Conservation (phyloP, 2,113 vertebrate species). For the Podilymbus podiceps region DNA sequence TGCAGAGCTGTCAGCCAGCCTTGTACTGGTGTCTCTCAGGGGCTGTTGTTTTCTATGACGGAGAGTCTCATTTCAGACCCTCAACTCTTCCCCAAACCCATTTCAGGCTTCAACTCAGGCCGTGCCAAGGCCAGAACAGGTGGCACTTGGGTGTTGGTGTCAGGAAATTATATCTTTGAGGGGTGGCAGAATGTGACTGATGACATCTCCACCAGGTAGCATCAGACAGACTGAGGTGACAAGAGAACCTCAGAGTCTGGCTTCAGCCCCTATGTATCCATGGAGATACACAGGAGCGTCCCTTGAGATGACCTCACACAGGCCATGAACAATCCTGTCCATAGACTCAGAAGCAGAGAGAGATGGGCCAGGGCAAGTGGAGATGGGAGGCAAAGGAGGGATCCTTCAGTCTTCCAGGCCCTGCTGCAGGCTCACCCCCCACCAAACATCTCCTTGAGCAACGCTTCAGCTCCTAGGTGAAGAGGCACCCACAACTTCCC, state of each 20-base stretch:
- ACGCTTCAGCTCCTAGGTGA: neutral
- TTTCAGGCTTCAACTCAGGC: neutral
- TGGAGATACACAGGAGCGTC: neutral
- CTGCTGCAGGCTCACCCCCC: fast-evolving
- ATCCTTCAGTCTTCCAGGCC: neutral
- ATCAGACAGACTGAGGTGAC: neutral
- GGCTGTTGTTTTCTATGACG: neutral
- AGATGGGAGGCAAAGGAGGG: neutral
- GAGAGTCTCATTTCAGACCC: neutral
- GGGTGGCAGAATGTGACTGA: neutral
- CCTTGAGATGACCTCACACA: fast-evolving
- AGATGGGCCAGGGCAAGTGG: neutral
- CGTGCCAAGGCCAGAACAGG: neutral
- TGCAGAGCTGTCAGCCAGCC: neutral
- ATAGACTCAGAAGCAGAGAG: neutral
- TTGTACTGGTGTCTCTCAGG: neutral
- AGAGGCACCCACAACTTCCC: neutral
- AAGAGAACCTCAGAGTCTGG: neutral
- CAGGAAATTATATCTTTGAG: neutral
- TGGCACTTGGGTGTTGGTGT: neutral
- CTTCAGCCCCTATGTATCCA: neutral
- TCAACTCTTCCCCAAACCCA: neutral
- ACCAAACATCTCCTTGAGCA: neutral
- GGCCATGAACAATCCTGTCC: neutral
- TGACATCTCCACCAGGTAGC: neutral